Conservation (phyloP, 2,888 invertebrate genomes). For the Hirtodrosophila confusa region DNA sequence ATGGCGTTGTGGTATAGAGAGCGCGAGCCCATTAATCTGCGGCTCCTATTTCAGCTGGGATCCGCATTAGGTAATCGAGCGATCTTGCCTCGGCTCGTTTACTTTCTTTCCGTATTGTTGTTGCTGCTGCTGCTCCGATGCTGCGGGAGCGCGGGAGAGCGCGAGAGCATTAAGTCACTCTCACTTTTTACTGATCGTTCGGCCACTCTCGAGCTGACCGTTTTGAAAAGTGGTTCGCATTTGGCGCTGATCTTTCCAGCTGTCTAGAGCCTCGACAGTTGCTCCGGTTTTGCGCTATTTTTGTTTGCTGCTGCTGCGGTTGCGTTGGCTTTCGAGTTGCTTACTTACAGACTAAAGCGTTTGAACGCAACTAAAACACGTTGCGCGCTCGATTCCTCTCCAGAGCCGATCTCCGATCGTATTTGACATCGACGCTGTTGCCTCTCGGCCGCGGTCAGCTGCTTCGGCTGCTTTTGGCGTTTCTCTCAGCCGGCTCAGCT, state of each 20-base stretch:
- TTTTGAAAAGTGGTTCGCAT: conserved; percentile 64
- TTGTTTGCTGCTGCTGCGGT: conserved; percentile 18
- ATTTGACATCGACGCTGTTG: conserved; percentile 16
- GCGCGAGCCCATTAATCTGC: conserved; percentile 65
- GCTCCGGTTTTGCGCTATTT: conserved; percentile 37
- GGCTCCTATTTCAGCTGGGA: conserved; percentile 26
- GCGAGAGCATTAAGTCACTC: conserved; percentile 34
- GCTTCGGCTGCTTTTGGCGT: conserved; percentile 16
- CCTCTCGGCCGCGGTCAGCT: conserved; percentile 45
- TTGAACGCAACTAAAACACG: conserved; percentile 77
- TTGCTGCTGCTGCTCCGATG: neutral
- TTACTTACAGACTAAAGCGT: conserved; percentile 80
- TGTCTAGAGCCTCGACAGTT: conserved; percentile 50
- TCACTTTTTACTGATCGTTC: conserved; percentile 35
- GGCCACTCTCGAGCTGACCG: conserved; percentile 25
- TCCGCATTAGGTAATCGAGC: conserved; percentile 63
- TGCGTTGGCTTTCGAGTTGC: conserved; percentile 62
- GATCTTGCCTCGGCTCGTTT: conserved; percentile 44
- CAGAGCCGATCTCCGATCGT: conserved; percentile 36
- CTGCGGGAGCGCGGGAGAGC: conserved; percentile 26
- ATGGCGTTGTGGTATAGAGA: conserved; percentile 42
- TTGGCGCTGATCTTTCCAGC: conserved; percentile 45
- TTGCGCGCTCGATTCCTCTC: conserved; percentile 66
- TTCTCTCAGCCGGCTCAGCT: neutral
- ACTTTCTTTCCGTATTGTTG: conserved; percentile 65